Conservation (phyloP, 2,797 vertebrate genomes). For the Dermochelys coriacea region DNA sequence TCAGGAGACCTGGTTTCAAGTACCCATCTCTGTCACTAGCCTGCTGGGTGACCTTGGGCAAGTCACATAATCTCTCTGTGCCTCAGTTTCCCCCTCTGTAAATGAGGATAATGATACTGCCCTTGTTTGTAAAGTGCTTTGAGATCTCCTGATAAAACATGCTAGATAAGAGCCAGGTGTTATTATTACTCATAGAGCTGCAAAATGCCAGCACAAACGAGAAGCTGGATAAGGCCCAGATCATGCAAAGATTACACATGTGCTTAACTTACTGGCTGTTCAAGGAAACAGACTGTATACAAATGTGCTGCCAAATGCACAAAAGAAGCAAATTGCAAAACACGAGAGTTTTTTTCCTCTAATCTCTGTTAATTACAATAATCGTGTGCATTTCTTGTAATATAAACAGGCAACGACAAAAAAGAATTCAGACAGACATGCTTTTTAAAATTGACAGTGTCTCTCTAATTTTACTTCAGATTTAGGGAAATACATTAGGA, state of each 20-base stretch:
- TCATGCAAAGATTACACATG: not conserved
- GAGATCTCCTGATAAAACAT: not conserved
- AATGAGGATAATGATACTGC: not conserved
- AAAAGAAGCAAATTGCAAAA: not conserved
- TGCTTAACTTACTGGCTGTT: not conserved
- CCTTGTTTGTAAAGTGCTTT: not conserved
- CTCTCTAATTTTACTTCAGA: not conserved
- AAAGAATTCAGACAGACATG: not conserved
- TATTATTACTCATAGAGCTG: accelerated
- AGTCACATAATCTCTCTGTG: not conserved
- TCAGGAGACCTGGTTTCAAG: not conserved
- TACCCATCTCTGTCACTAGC: not conserved
- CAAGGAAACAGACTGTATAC: not conserved
- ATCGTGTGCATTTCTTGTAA: not conserved
- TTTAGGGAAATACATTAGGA: not conserved
- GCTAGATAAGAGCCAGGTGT: not conserved
- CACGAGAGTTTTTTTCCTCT: not conserved
- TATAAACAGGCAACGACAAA: not conserved
- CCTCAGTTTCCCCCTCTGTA: not conserved
- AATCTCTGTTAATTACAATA: not conserved
- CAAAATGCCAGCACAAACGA: not conserved
- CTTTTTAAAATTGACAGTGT: not conserved
- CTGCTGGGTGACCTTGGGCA: not conserved
- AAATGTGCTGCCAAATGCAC: not conserved
- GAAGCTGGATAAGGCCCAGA: not conserved